Evolutionary conservation across 2,888 invertebrate species (phyloP).

Genomic region (Drosophila prostipennis): DNA sequence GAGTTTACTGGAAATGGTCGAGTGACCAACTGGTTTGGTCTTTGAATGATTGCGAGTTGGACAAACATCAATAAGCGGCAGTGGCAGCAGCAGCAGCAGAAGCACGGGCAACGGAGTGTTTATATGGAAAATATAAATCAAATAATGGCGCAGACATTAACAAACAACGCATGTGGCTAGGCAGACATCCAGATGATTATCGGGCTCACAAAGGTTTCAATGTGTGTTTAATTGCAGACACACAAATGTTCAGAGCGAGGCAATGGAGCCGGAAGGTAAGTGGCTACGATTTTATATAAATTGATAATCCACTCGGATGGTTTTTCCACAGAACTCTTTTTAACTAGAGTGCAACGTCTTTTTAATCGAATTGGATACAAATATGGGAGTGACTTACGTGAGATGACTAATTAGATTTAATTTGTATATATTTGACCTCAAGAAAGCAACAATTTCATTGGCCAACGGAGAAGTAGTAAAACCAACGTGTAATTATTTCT

Average conservation of each 20-base stretch:
- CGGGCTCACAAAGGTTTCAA: conserved; percentile 37
- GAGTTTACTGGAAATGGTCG: conserved; percentile 42
- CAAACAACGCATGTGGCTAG: conserved; percentile 45
- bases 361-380: conserved; percentile 1
- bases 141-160: conserved; percentile 54
- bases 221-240: conserved; percentile 44
- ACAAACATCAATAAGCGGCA: conserved; percentile 46
- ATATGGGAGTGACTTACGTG: background rate
- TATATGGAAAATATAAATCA: conserved; percentile 54
- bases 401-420: background rate
- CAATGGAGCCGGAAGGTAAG: background rate
- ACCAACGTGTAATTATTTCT: no score
- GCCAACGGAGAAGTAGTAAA: no score
- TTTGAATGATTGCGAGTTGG: conserved; percentile 48
- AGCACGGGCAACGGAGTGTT: conserved; percentile 35
- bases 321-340: conserved; percentile 9
- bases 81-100: conserved; percentile 3
- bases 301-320: background rate
- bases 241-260: conserved; percentile 6
- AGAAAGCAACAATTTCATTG: no score
- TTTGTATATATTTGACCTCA: no score
- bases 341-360: conserved; percentile 9
- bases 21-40: conserved; percentile 53
- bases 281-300: conserved; percentile 1
- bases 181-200: conserved; percentile 41